Percentiles rank a stretch among this genome's conserved stretches.
phyloP scores from a whole-genome alignment of 2,888 invertebrate species.

The Drosophila mimica region DNA sequence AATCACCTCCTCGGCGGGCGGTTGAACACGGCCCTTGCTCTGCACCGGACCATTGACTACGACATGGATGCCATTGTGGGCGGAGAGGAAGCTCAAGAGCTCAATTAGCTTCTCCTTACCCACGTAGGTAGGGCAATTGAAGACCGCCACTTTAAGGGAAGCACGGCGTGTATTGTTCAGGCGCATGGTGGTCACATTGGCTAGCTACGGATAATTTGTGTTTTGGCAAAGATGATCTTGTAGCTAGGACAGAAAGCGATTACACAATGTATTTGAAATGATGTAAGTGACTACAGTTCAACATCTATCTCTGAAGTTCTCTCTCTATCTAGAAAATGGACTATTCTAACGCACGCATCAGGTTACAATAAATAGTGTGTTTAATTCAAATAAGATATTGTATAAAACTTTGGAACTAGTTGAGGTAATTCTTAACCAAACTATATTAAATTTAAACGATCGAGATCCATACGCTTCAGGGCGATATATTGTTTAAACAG shows the following conservation, averaged over 20 bases:
- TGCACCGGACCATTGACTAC: conserved; percentile 86
- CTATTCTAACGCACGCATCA: too few relatives aligned
- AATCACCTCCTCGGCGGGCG: conserved; percentile 90
- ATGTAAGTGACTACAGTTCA: background rate
- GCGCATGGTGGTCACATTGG: conserved; percentile 47
- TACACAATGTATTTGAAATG: conserved; percentile 16
- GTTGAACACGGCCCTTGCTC: conserved; percentile 70
- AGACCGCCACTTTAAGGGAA: conserved; percentile 91
- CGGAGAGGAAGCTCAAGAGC: conserved; percentile 67
- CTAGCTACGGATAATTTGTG: conserved; percentile 42
- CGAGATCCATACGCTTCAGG: conserved; percentile 53
- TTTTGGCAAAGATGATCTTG: background rate
- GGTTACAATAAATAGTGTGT: too few relatives aligned
- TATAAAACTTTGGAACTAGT: conserved; percentile 25
- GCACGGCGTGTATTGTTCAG: conserved; percentile 92
- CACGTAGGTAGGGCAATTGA: conserved; percentile 95
- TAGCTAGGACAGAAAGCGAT: conserved; percentile 1
- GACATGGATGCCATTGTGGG: conserved; percentile 86
- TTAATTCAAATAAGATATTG: background rate
- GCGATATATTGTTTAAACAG: conserved; percentile 89
- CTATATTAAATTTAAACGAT: conserved; percentile 16
- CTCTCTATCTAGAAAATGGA: background rate
- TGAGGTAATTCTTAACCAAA: background rate
- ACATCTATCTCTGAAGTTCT: background rate
- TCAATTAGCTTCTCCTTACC: conserved; percentile 95